Evolutionary conservation across 2,113 vertebrate species (phyloP).

Genomic region (Cavia aperea): DNA sequence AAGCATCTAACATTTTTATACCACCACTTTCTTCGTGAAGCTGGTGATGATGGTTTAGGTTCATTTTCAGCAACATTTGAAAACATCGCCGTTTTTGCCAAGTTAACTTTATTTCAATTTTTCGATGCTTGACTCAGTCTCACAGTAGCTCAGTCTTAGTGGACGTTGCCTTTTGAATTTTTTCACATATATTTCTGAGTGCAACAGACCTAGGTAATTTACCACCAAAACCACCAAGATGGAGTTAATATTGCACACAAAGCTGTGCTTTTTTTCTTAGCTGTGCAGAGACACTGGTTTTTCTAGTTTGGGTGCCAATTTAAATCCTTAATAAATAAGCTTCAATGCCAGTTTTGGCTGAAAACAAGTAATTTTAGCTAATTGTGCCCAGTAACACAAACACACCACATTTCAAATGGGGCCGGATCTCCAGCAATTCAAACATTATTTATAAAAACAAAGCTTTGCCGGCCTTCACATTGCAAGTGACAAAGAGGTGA

Average conservation of each 20-base stretch:
- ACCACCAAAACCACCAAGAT: not conserved
- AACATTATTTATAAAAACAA: not conserved
- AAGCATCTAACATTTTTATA: not conserved
- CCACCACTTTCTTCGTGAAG: not conserved
- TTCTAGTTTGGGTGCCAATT: not conserved
- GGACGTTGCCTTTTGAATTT: not conserved
- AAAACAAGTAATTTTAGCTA: conserved; percentile 23
- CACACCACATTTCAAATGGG: not conserved
- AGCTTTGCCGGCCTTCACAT: not conserved
- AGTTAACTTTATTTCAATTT: not conserved
- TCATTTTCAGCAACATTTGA: not conserved
- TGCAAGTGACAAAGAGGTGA: not conserved
- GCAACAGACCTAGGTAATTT: not conserved
- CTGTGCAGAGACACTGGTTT: not conserved
- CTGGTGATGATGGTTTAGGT: not conserved
- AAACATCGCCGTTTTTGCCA: not conserved
- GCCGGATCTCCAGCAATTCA: not conserved
- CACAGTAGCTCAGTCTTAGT: not conserved
- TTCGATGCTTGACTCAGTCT: not conserved
- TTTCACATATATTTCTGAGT: not conserved
- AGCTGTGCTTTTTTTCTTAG: not conserved
- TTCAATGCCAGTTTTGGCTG: not conserved
- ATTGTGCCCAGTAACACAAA: not conserved
- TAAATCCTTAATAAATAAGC: not conserved
- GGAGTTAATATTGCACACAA: not conserved